Conservation (phyloP, 2,113 vertebrate species). For the Cebidichthys violaceus region DNA sequence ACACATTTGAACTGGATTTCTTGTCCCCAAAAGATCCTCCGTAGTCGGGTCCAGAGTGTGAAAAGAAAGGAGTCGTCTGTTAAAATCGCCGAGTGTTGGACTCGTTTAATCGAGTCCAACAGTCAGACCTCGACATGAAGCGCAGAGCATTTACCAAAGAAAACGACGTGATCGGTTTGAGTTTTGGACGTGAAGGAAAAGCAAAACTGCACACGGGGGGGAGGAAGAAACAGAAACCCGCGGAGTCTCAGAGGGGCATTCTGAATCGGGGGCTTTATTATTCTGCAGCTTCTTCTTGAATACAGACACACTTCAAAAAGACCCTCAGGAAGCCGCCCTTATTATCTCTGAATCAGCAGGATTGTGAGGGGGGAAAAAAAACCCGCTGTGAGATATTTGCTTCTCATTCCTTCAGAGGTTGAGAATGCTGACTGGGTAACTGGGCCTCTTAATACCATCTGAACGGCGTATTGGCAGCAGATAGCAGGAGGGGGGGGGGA, state of each 20-base stretch:
- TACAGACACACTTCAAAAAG: neutral
- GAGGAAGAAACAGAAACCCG: too few species aligned
- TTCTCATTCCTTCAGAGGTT: slow-evolving; percentile 15
- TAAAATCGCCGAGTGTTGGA: neutral
- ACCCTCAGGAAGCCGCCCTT: slow-evolving; percentile 12
- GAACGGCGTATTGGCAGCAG: slow-evolving; percentile 32
- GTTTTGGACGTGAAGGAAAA: neutral
- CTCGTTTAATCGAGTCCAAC: neutral
- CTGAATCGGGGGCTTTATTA: neutral
- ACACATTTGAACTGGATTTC: neutral
- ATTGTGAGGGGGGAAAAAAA: slow-evolving; percentile 1
- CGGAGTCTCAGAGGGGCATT: neutral
- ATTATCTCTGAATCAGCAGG: slow-evolving; percentile 56
- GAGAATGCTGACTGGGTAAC: slow-evolving; percentile 42
- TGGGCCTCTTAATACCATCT: neutral
- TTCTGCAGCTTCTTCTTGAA: neutral
- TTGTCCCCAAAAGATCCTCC: neutral
- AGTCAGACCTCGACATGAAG: neutral
- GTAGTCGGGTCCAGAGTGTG: neutral
- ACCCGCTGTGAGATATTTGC: slow-evolving; percentile 41
- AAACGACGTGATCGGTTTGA: neutral
- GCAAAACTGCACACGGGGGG: neutral
- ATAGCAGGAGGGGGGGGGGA: slow-evolving; percentile 16
- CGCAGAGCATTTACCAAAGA: neutral
- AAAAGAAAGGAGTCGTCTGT: neutral